A percentile compares a stretch with the other conserved stretches of the same genome.
Evolutionary conservation across 2,888 invertebrate genomes (phyloP).

Genomic region (Tetropium fuscum): DNA sequence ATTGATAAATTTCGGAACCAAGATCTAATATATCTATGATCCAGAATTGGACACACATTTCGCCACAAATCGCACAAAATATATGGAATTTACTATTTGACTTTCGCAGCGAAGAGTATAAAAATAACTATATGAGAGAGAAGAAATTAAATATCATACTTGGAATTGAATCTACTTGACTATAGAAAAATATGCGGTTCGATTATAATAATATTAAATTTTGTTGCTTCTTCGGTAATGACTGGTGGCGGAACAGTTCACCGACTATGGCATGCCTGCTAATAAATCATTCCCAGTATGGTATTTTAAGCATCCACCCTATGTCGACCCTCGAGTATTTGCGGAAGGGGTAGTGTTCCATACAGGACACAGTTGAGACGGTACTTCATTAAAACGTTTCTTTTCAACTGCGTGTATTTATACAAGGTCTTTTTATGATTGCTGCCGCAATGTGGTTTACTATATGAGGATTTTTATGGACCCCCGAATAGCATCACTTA

Average conservation of each 20-base stretch:
- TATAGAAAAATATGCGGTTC: too few relatives aligned
- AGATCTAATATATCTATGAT: too few relatives aligned
- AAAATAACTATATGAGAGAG: too few relatives aligned
- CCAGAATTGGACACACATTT: too few relatives aligned
- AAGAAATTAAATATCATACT: too few relatives aligned
- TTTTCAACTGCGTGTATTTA: slow-evolving; percentile 28
- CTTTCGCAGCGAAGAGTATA: too few relatives aligned
- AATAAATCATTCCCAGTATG: slow-evolving; percentile 51
- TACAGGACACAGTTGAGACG: slow-evolving; percentile 27
- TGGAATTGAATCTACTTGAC: too few relatives aligned
- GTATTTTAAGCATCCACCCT: slow-evolving; percentile 42
- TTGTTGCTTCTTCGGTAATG: too few relatives aligned
- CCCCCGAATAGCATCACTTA: slow-evolving; percentile 6
- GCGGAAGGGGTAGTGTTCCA: slow-evolving; percentile 40
- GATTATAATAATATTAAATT: neutral
- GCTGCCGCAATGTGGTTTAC: slow-evolving; percentile 24
- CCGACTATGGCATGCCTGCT: slow-evolving; percentile 35
- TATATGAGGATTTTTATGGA: slow-evolving; percentile 27
- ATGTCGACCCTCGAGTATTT: slow-evolving; percentile 40
- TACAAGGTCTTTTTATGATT: slow-evolving; percentile 23
- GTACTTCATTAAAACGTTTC: slow-evolving; percentile 40
- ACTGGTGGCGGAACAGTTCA: slow-evolving; percentile 32
- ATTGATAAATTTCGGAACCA: too few relatives aligned
- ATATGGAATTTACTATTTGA: too few relatives aligned
- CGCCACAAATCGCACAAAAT: too few relatives aligned